Evolutionary conservation across 1,140 invertebrate genomes (phyloP).

Genomic region (Brachionus rotundiformis): DNA sequence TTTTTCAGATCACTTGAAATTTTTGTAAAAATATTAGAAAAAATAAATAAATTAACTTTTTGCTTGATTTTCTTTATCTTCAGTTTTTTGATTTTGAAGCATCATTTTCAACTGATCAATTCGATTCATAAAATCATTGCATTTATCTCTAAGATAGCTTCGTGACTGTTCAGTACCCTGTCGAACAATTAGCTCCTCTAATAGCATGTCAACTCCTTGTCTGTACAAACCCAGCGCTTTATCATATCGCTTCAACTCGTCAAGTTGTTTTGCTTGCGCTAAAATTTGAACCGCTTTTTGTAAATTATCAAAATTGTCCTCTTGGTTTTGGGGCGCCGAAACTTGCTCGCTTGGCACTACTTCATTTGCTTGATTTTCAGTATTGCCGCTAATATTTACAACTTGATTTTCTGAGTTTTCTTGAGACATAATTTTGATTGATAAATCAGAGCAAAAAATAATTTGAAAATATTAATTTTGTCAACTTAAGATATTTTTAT

Average conservation of each 20-base stretch:
- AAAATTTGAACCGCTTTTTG: slow-evolving; percentile 49
- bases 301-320: slow-evolving; percentile 45
- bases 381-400: background rate
- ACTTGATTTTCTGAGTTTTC: slow-evolving; percentile 7
- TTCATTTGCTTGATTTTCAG: background rate
- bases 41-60: background rate
- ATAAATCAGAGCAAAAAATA: background rate
- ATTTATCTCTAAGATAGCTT: slow-evolving; percentile 49
- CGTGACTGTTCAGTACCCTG: slow-evolving; percentile 52
- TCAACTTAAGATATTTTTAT: background rate
- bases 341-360: background rate
- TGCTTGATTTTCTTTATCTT: slow-evolving; percentile 20
- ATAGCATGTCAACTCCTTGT: slow-evolving; percentile 49
- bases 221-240: slow-evolving; percentile 43
- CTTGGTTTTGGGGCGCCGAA: background rate
- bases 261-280: slow-evolving; percentile 37
- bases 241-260: slow-evolving; percentile 23
- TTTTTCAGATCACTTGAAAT: background rate
- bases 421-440: background rate
- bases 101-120: slow-evolving; percentile 51
- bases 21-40: background rate
- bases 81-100: slow-evolving; percentile 35
- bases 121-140: slow-evolving; percentile 52
- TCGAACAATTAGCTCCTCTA: slow-evolving; percentile 46
- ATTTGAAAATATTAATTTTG: background rate